Evolutionary conservation across 2,797 vertebrate species (phyloP).

Genomic region (Sebastes vulpes): DNA sequence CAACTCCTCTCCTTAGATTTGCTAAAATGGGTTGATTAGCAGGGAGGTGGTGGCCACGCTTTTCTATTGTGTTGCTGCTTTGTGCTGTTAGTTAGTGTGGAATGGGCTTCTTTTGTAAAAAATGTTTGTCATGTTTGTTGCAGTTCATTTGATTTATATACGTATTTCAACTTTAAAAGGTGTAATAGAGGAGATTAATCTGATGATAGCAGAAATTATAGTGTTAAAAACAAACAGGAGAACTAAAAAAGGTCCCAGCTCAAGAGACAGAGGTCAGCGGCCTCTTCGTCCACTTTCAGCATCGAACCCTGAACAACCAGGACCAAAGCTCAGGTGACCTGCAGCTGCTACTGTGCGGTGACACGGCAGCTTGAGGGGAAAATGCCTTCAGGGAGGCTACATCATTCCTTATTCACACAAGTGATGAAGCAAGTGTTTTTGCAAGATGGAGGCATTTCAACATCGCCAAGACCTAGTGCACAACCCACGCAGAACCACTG

Average conservation of each 20-base stretch:
- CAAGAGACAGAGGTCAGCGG: background rate
- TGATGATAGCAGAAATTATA: background rate
- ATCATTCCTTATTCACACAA: background rate
- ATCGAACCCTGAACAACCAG: background rate
- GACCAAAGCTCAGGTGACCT: background rate
- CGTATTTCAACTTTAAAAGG: background rate
- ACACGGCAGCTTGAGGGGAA: background rate
- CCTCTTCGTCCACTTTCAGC: background rate
- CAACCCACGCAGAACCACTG: background rate
- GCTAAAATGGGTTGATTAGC: slow-evolving; percentile 62
- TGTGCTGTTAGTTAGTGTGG: background rate
- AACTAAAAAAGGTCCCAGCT: background rate
- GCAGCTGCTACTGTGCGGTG: background rate
- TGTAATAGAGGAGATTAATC: background rate
- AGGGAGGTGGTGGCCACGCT: background rate
- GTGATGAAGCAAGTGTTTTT: background rate
- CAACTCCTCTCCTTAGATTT: slow-evolving; percentile 53
- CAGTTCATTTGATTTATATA: background rate
- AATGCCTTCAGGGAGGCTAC: background rate
- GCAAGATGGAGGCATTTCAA: background rate
- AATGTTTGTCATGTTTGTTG: background rate
- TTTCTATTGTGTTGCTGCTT: slow-evolving; percentile 14
- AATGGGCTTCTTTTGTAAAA: background rate
- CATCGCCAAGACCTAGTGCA: background rate
- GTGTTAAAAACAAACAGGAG: background rate